A percentile compares a stretch with the other conserved stretches of the same genome.
Conservation (phyloP, 2,113 vertebrate species). For the Pristiophorus japonicus region DNA sequence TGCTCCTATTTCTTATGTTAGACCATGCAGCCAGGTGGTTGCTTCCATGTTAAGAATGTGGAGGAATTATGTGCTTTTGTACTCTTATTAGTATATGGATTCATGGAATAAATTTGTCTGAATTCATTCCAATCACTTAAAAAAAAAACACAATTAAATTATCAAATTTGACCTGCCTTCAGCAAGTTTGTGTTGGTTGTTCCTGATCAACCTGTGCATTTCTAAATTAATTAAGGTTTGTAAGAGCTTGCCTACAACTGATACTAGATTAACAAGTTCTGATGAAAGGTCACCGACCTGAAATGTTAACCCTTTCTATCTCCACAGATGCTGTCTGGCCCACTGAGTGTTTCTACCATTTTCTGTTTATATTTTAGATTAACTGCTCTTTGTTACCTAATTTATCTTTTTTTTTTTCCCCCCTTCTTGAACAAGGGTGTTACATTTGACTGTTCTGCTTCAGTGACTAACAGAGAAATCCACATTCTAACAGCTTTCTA, state of each 20-base stretch:
- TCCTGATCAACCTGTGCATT: neutral
- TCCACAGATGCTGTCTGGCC: neutral
- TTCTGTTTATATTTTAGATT: neutral
- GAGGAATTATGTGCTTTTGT: neutral
- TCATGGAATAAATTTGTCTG: neutral
- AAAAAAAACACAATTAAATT: neutral
- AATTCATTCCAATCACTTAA: neutral
- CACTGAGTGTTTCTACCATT: neutral
- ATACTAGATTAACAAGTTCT: neutral
- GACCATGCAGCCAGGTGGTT: neutral
- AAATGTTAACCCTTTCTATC: neutral
- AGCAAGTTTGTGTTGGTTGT: neutral
- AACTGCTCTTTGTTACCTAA: neutral
- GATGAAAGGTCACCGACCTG: neutral
- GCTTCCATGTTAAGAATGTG: neutral
- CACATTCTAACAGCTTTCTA: too few relatives aligned
- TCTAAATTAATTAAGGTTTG: neutral
- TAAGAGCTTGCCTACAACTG: neutral
- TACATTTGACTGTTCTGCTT: too few relatives aligned
- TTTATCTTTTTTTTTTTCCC: neutral
- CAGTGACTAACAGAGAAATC: too few relatives aligned
- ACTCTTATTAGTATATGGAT: neutral
- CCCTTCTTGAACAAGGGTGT: neutral
- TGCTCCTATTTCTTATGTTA: too few relatives aligned
- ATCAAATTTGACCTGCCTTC: neutral